phyloP scores from a whole-genome alignment of 2,888 invertebrate genomes.

The Germaria angustata region DNA sequence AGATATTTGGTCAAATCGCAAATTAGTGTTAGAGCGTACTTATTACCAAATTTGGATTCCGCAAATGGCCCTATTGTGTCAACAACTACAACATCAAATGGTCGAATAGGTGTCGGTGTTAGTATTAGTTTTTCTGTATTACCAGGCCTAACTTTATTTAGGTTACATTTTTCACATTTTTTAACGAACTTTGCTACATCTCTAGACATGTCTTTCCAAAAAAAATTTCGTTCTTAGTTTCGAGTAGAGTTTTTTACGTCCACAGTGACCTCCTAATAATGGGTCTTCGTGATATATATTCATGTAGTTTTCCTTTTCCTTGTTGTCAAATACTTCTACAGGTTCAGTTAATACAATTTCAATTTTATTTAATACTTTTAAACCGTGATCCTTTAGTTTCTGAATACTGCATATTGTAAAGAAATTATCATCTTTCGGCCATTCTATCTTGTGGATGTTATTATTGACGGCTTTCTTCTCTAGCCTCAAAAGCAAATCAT shows the following conservation, averaged over 20 bases:
- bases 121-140: neutral
- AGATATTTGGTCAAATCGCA: constrained; percentile 68
- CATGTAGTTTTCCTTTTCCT: constrained; percentile 6
- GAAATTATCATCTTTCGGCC: constrained; percentile 27
- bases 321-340: constrained; percentile 23
- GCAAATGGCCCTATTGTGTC: constrained; percentile 67
- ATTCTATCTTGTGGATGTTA: constrained; percentile 11
- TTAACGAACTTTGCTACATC: constrained; percentile 21
- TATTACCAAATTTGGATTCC: constrained; percentile 51
- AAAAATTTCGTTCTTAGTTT: constrained; percentile 56
- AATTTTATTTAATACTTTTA: neutral
- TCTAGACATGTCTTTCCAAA: constrained; percentile 55
- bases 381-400: constrained; percentile 8
- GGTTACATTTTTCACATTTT: constrained; percentile 51
- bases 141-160: constrained; percentile 49
- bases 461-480: neutral
- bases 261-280: constrained; percentile 34
- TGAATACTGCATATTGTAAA: too few species aligned
- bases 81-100: constrained; percentile 19
- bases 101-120: too few species aligned
- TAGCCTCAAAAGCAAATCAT: constrained; percentile 25
- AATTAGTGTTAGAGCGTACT: constrained; percentile 43
- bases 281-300: constrained; percentile 10
- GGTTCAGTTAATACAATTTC: constrained; percentile 23
- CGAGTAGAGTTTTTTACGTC: constrained; percentile 1